Evolutionary conservation across 2,797 vertebrate genomes (phyloP), one percentile per base, ranked within the genome.

Genomic region (Poecilia velifera): DNA sequence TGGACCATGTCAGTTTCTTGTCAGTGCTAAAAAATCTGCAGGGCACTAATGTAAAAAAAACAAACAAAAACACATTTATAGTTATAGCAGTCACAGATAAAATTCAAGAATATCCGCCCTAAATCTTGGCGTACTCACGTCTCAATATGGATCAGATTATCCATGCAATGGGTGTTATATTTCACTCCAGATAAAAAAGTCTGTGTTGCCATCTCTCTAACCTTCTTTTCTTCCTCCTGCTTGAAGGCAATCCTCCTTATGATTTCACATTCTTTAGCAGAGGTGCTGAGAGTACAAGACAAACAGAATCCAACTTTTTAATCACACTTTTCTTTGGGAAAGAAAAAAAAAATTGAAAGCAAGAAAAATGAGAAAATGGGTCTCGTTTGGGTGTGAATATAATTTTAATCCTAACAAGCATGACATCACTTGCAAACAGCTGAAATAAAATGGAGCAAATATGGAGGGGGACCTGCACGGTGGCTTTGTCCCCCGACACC

Each of bases 341-440:
- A 46, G 77, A 75, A 46, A 76, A 59, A 59, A 82, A 75, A 36
- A 45, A 49, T 34, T 13, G 41, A 53, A 68, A n/a, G 47, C 22
- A 28, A 41, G 28, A 22, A 36, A 12, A 47, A 25, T 66, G 28
- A 36, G n/a, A 36, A 36, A 28, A 62, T 89, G 83, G 86, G 88
- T 92, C 86, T 87, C 74, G 70, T 86, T 91, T 87, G 85, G 87
- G 82, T 83, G 81, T 86, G 83, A 89, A 87, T 89, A 89, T 90
- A 92, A 94, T 92, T 91, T 87, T 79, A 85, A 87, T 91, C 85
- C 84, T 92, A 94, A 95, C 89, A 93, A 93, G 92, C 94, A 91
- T 93, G 91, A 92, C 90, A 95, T 94, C 91, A 89, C 92, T 94
- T 85, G 90, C 86, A 88, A 94, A 92, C 82, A 88, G 92, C 87